Evolutionary conservation across 2,888 invertebrate genomes (phyloP).

Genomic region (Temnothorax unifasciatus): DNA sequence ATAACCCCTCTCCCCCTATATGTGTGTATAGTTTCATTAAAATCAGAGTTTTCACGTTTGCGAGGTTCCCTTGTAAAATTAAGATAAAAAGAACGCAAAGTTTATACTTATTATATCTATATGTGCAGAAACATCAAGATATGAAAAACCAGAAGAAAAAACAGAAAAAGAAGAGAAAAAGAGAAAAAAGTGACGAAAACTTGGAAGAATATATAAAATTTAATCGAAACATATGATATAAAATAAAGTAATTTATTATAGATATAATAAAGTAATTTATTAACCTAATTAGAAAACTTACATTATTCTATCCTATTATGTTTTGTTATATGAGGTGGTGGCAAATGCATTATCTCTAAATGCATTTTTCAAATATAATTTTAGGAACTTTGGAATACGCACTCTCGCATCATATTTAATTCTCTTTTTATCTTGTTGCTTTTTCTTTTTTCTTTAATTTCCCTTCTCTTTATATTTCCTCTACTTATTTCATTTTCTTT

Average conservation of each 20-base stretch:
- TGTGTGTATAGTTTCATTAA: too few species aligned
- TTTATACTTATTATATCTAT: neutral
- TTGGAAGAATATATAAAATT: neutral
- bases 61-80: too few species aligned
- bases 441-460: neutral
- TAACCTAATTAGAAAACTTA: neutral
- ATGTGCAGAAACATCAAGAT: neutral
- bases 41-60: too few species aligned
- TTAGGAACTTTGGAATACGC: neutral
- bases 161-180: neutral
- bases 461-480: neutral
- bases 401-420: neutral
- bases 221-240: neutral
- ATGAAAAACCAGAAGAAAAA: neutral
- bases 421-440: neutral
- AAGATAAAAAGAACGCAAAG: neutral
- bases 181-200: neutral
- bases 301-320: neutral
- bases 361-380: neutral
- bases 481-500: neutral
- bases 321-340: neutral
- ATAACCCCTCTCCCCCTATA: too few species aligned
- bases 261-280: neutral
- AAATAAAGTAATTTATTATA: neutral
- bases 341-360: neutral